Base-by-base conservation (phyloP, 1,140 invertebrate species). In the Trichoplusia ni region DNA sequence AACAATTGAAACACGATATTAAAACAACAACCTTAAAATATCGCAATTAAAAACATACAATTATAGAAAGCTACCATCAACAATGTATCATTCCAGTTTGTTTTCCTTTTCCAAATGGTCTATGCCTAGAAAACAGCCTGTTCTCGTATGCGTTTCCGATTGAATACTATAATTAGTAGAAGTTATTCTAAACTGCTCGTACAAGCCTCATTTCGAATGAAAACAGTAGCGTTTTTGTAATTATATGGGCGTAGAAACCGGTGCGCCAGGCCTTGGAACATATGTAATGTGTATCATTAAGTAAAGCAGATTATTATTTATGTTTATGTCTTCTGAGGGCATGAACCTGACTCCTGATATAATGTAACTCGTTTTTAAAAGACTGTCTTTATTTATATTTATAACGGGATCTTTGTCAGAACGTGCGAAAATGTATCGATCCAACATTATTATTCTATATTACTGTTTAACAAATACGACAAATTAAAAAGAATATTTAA, bases 151-250 rank as follows among this genome's bases (percentile, higher is more conserved):
- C 21, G 33, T 37, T 38, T 27, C 31, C 33, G 23, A 25, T 4
- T n/a, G 11, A 23, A 9, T 8, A 13, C 18, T 54, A 16, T 54
- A 54, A 54, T 54, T 11, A 54, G 5, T n/a, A 54, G 21, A 23
- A 37, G 16, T 33, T 51, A 19, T 25, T 13, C 21, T 16, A 4
- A 37, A 8, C 51, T 16, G 16, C 16, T 19, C 21, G 5, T 13
- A 35, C 21, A 40, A 35, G 16, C 23, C 25, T 38, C 38, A 11
- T 37, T 38, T 25, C 40, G 23, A 47, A 47, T 8, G 23, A 29
- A 54, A 40, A 54, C 51, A 54, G 51, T 40, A 54, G 51, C 51
- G 21, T 54, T 40, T 54, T 38, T 54, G 13, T 38, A 38, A 54
- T 54, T 18, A 54, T 0, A 6, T 54, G 35, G 35, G 51, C 51